A percentile compares a stretch with the other conserved stretches of the same genome.
Conservation (phyloP, 35 echinoderm and acorn worm genomes). For the Stichopus chloronotus region DNA sequence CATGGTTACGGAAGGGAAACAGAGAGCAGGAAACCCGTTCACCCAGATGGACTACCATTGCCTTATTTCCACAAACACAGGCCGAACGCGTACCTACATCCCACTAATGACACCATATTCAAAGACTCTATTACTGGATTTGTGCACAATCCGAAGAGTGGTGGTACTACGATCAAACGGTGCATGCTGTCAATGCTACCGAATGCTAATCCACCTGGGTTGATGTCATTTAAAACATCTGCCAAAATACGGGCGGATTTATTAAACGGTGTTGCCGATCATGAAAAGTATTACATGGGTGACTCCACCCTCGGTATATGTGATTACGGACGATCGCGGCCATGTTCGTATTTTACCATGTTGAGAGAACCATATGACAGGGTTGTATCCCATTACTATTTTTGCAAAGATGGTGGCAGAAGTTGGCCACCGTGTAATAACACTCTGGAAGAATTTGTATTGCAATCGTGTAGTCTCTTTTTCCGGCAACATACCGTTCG, state of each 20-base stretch:
- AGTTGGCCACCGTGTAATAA: constrained; percentile 40
- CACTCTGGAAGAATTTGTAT: constrained; percentile 29
- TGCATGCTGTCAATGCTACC: constrained; percentile 16
- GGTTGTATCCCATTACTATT: constrained; percentile 41
- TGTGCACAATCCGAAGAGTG: constrained; percentile 48
- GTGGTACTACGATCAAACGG: constrained; percentile 40
- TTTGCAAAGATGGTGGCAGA: constrained; percentile 38
- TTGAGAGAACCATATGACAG: constrained; percentile 46
- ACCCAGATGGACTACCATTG: not conserved
- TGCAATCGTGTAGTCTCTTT: constrained; percentile 31
- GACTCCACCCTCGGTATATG: constrained; percentile 45
- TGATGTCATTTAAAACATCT: constrained; percentile 30
- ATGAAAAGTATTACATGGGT: constrained; percentile 35
- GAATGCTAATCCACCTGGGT: not conserved
- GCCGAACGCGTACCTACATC: constrained; percentile 40
- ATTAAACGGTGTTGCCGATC: not conserved
- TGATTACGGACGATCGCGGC: not conserved
- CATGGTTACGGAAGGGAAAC: no score
- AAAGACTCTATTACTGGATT: constrained; percentile 16
- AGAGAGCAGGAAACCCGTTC: not conserved
- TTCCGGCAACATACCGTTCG: constrained; percentile 35
- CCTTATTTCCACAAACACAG: constrained; percentile 15
- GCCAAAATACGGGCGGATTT: not conserved
- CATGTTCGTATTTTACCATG: constrained; percentile 42
- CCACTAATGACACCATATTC: not conserved